Conservation (phyloP, 64 coral and sea anemone species). For the Platygyra sinensis region DNA sequence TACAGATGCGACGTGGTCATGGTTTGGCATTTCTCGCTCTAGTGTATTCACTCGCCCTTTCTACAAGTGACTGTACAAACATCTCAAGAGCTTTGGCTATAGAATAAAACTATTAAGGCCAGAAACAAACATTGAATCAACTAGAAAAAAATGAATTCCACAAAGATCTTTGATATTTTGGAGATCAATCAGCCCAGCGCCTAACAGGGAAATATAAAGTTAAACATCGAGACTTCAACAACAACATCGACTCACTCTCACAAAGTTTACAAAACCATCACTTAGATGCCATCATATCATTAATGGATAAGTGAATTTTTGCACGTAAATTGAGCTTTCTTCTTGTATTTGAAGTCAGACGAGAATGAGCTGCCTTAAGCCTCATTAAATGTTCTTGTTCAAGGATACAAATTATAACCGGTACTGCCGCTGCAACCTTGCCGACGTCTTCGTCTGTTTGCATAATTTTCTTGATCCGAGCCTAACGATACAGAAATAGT, state of each 20-base stretch:
- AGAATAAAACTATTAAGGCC: constrained; percentile 13
- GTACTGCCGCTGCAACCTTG: constrained; percentile 95
- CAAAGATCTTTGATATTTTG: no score
- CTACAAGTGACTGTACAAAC: constrained; percentile 92
- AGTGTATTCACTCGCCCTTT: constrained; percentile 87
- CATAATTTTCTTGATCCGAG: constrained; percentile 99
- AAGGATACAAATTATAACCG: constrained; percentile 99
- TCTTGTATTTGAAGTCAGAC: no score
- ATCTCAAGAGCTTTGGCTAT: constrained; percentile 96
- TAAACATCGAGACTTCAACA: no score
- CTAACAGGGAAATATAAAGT: no score
- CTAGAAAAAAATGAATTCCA: background rate
- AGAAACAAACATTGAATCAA: background rate
- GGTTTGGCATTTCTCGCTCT: constrained; percentile 89
- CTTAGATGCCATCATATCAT: no score
- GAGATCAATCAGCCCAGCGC: no score
- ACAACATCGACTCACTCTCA: no score
- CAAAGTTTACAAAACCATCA: no score
- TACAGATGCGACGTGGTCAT: constrained; percentile 95
- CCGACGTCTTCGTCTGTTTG: constrained; percentile 99
- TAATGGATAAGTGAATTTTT: no score
- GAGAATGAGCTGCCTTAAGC: no score
- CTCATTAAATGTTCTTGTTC: background rate
- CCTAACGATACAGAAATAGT: constrained; percentile 45
- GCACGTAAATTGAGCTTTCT: no score